Evolutionary conservation across 2,888 invertebrate species (phyloP).

Genomic region (Troides oblongomaculatus): DNA sequence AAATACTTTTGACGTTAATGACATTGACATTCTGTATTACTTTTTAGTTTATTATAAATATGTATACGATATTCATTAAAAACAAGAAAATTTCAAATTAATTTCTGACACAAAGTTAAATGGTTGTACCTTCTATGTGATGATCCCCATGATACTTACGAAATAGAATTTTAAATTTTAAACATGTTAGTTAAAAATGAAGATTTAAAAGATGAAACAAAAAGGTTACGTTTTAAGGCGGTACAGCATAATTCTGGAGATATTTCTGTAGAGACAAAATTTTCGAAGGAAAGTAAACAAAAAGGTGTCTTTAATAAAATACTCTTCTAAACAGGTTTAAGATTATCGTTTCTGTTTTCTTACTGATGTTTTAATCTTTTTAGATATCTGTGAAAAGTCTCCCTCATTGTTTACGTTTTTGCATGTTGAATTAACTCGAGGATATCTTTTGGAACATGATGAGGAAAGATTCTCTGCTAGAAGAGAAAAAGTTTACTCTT

Average conservation of each 20-base stretch:
- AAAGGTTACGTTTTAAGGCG: slow-evolving; percentile 71
- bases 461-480: slow-evolving; percentile 96
- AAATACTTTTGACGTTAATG: slow-evolving; percentile 15
- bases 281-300: slow-evolving; percentile 53
- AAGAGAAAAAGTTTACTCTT: slow-evolving; percentile 97
- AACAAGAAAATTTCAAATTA: slow-evolving; percentile 5
- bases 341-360: background rate
- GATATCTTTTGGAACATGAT: slow-evolving; percentile 96
- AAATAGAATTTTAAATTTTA: slow-evolving; percentile 22
- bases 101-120: slow-evolving; percentile 22
- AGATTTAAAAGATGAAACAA: slow-evolving; percentile 64
- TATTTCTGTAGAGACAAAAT: slow-evolving; percentile 53
- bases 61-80: background rate
- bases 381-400: slow-evolving; percentile 61
- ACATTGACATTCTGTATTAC: slow-evolving; percentile 5
- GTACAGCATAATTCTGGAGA: slow-evolving; percentile 60
- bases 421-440: slow-evolving; percentile 92
- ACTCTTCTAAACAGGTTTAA: background rate
- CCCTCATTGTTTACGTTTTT: slow-evolving; percentile 84
- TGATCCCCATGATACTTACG: slow-evolving; percentile 20
- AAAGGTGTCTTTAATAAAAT: slow-evolving; percentile 40
- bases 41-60: slow-evolving; percentile 1
- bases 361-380: slow-evolving; percentile 34
- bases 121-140: slow-evolving; percentile 27
- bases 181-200: slow-evolving; percentile 64